Evolutionary conservation across 2,797 vertebrate genomes (phyloP), one percentile per base, ranked within the genome.

Genomic region (Esox masquinongy): DNA sequence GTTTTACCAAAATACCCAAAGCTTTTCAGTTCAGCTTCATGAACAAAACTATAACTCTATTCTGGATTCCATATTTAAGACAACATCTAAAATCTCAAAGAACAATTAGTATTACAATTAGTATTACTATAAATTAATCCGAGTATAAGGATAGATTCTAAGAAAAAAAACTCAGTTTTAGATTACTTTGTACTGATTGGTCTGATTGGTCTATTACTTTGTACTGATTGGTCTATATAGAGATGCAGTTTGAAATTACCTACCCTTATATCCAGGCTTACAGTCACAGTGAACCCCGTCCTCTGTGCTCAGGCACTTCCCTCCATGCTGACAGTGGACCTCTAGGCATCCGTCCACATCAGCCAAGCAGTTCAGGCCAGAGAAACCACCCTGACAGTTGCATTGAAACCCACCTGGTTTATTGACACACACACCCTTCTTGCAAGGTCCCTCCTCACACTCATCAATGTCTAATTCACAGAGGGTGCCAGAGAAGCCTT

Each of bases 391-490:
- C 70, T 75, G 83, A 79, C 94, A 95, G 19, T 84, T 82, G 74
- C 94, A 95, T 83, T 80, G 81, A 77, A 94, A 95, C 63, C 90
- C 85, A 84, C 94, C 93, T 11, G 78, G 86, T n/a, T 84, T 88
- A 75, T 95, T 95, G 50, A 87, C 84, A 86, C 93, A 95, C 8
- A 80, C 91, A 43, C 88, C 92, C 66, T 94, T 93, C 73, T 88
- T 26, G 81, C 94, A 95, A 16, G 89, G 92, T 73, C 80, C 88
- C 67, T 72, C 75, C 43, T 83, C 78, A 69, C 94, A 95, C 86
- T 95, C 94, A 68, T 95, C 85, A 29, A 93, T 80, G 82, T 94
- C 94, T 14, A 82, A 56, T 70, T 94, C 91, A 74, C 94, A 95
- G 22, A 90, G 78, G 17, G 72, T 79, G 56, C 94, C 94, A 0